A percentile compares a stretch with the other conserved stretches of the same genome.
Evolutionary conservation across 2,888 invertebrate species (phyloP).

Genomic region (Punctoribates punctum): DNA sequence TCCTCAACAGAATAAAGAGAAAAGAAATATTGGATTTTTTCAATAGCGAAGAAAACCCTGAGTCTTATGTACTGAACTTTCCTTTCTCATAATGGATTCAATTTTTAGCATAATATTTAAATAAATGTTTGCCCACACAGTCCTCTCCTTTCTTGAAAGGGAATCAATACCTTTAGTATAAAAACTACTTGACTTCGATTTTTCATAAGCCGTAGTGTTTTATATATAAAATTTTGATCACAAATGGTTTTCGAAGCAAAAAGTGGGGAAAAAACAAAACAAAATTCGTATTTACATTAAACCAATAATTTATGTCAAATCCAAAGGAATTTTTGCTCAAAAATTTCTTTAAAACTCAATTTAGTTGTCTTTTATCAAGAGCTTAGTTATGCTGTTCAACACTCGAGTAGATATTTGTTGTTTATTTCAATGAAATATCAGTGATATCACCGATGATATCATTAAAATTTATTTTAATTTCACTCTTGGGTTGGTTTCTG

Average conservation of each 20-base stretch:
- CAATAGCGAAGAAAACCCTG: neutral
- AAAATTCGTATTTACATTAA: neutral
- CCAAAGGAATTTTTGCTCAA: neutral
- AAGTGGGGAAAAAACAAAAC: neutral
- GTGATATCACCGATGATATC: too few relatives aligned
- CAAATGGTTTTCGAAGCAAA: neutral
- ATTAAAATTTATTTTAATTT: too few relatives aligned
- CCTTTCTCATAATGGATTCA: neutral
- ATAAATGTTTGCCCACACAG: neutral
- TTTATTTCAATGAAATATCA: too few relatives aligned
- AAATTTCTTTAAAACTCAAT: neutral
- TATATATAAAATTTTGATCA: too few relatives aligned
- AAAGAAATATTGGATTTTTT: too few relatives aligned
- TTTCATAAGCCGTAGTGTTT: neutral
- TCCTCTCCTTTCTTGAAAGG: neutral
- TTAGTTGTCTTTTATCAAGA: neutral
- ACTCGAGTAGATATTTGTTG: too few relatives aligned
- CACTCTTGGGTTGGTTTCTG: too few relatives aligned
- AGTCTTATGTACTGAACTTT: neutral
- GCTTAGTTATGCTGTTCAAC: too few relatives aligned
- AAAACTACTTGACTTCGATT: neutral
- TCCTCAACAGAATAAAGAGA: neutral
- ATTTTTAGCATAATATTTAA: constrained; percentile 3
- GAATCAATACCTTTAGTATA: neutral
- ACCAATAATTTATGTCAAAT: constrained; percentile 13